Percentiles rank a stretch among this genome's conserved stretches.
Conservation (phyloP, 2,113 vertebrate species). For the Shinisaurus crocodilurus region DNA sequence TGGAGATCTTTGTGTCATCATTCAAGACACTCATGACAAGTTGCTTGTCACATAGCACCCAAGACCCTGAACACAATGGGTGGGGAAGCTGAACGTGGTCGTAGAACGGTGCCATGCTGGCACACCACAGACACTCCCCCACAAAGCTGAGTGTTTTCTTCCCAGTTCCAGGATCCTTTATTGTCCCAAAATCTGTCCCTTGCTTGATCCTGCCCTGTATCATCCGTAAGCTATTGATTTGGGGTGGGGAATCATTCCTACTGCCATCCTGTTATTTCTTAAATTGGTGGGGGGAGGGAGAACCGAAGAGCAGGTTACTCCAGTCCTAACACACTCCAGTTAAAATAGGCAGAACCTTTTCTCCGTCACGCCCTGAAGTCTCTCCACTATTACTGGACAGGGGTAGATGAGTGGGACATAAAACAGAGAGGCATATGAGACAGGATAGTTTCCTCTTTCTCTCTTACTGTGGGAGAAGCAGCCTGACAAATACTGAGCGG, state of each 20-base stretch:
- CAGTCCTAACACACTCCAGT: background rate
- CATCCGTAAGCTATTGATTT: background rate
- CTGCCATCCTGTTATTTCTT: background rate
- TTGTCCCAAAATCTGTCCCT: background rate
- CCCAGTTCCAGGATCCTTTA: background rate
- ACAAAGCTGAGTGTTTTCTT: too few species aligned
- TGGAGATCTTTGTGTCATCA: slow-evolving; percentile 9
- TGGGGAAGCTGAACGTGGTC: background rate
- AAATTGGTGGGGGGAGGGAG: background rate
- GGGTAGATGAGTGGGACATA: background rate
- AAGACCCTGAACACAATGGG: background rate
- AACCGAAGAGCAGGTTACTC: background rate
- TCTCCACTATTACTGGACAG: background rate
- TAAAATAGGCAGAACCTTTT: background rate
- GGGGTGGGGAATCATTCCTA: background rate
- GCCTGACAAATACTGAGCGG: background rate
- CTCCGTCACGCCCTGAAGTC: background rate
- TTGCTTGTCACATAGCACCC: background rate
- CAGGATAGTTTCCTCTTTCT: background rate
- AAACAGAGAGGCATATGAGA: background rate
- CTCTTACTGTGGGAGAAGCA: background rate
- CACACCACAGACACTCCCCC: background rate
- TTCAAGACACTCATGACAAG: background rate
- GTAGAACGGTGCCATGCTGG: background rate
- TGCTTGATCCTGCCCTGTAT: background rate